Conservation (phyloP, 1,140 invertebrate species). For the Trichonephila clavipes region DNA sequence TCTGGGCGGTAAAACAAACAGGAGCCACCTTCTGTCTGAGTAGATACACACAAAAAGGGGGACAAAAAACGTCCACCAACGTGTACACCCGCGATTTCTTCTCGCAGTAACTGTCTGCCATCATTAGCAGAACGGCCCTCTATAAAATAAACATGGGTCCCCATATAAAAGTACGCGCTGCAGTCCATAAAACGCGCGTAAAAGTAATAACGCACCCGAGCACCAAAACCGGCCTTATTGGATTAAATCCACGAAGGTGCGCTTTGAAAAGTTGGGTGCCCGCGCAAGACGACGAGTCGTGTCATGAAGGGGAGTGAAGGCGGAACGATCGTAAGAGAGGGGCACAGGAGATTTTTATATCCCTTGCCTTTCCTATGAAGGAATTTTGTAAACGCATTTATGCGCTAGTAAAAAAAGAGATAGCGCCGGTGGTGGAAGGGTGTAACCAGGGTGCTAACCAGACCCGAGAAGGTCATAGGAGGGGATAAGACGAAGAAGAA, state of each 20-base stretch:
- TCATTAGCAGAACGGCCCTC: neutral
- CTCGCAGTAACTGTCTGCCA: neutral
- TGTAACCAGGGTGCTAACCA: conserved; percentile 21
- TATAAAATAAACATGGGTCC: conserved; percentile 16
- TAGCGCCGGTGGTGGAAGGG: neutral
- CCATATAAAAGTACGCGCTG: neutral
- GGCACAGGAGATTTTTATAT: conserved; percentile 10
- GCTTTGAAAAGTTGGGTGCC: neutral
- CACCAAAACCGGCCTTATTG: conserved; percentile 4
- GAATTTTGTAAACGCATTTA: conserved; percentile 25
- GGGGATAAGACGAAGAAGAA: neutral
- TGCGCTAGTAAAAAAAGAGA: neutral
- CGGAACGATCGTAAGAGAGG: neutral
- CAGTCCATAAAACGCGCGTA: conserved; percentile 34
- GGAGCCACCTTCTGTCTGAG: neutral
- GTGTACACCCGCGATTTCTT: neutral
- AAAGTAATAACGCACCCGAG: conserved; percentile 24
- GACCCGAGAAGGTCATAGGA: neutral
- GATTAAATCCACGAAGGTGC: conserved; percentile 13
- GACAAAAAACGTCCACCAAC: neutral
- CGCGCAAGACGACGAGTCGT: neutral
- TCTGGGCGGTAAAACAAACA: neutral
- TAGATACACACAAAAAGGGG: neutral
- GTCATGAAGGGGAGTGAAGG: neutral
- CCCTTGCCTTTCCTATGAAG: neutral